These are phyloP conservation scores for Ceraclea dissimilis DNA, from an alignment of 2,888 invertebrate genomes.

Conservation along the genomic window DNA sequence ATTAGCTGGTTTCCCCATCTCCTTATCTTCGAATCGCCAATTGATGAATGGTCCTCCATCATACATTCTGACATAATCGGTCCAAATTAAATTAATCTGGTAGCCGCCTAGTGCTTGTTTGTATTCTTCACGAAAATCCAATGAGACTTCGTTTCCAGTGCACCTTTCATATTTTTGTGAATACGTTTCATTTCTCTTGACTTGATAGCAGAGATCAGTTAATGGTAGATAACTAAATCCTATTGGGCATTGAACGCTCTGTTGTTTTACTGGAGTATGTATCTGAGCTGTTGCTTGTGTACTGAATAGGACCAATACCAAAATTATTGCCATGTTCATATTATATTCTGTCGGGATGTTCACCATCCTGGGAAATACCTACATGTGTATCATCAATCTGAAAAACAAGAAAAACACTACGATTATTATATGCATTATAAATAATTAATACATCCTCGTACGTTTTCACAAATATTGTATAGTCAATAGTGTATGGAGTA, in stretches of 20 bases:
- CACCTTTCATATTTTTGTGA: constrained; percentile 38
- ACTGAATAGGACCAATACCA: not conserved
- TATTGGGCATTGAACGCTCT: constrained; percentile 34
- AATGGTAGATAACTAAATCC: constrained; percentile 34
- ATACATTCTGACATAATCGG: constrained; percentile 40
- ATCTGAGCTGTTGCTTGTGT: not conserved
- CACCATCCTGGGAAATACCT: too few species aligned
- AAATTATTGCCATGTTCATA: too few species aligned
- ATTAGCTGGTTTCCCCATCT: constrained; percentile 29
- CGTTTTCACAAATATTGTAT: too few species aligned
- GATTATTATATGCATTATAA: not conserved
- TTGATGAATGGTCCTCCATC: constrained; percentile 42
- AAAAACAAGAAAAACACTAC: not conserved
- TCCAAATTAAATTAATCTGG: constrained; percentile 34
- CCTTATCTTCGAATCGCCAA: constrained; percentile 34
- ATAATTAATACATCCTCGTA: too few species aligned
- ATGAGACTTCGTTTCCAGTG: constrained; percentile 33
- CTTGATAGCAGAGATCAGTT: constrained; percentile 35
- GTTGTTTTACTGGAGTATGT: not conserved
- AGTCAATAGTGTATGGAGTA: too few species aligned
- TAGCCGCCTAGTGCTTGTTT: constrained; percentile 1
- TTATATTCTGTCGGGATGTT: too few species aligned
- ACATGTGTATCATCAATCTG: not conserved
- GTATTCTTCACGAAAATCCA: constrained; percentile 13
- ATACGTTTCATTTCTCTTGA: constrained; percentile 39